Base-by-base conservation (phyloP, 2,113 vertebrate species). In the Meriones unguiculatus region DNA sequence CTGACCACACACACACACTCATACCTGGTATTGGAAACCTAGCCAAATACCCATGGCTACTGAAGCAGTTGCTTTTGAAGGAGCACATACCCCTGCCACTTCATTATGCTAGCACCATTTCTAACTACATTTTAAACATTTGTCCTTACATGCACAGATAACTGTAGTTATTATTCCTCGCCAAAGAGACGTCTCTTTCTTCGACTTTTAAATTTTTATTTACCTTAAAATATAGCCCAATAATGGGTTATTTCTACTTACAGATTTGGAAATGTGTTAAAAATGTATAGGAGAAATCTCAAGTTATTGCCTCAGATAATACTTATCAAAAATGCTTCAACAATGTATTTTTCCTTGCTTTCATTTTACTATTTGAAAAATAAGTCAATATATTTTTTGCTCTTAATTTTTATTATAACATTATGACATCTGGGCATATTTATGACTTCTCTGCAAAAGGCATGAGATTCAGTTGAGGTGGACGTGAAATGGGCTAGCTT, bases 361-460 rank as follows among this genome's bases (percentile, higher is more conserved):
- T 90, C 89, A 57, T 65, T 87, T 95, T 76, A 11, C 28, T 65
- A 15, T 59, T 82, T 77, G 24, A 46, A 4, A 87, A 91, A 78
- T 67, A 95, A 87, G 46, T 67, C 46, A 85, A 35, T 50, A 69
- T 91, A 90, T 96, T 81, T 15, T 28, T 35, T 14, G 70, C 59
- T 72, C 57, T 24, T 64, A 32, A 64, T 41, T 41, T 76, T 50
- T 93, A 52, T 62, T 52, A 73, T 24, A 13, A 8, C 25, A 28
- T 88, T 78, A 8, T 87, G 28, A 80, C 52, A 85, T 52, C 28
- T 35, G 46, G 59, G 14, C 0, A 72, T 32, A 14, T 20, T 89
- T 32, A 30, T 80, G 54, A 30, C 1, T 82, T 87, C 93, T 80
- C 24, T 85, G 73, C 69, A 52, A 73, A 91, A 91, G 14, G 90